These are phyloP conservation scores for Orientallactaga bullata DNA, from an alignment of 2,113 vertebrate species.

Conservation along the genomic window DNA sequence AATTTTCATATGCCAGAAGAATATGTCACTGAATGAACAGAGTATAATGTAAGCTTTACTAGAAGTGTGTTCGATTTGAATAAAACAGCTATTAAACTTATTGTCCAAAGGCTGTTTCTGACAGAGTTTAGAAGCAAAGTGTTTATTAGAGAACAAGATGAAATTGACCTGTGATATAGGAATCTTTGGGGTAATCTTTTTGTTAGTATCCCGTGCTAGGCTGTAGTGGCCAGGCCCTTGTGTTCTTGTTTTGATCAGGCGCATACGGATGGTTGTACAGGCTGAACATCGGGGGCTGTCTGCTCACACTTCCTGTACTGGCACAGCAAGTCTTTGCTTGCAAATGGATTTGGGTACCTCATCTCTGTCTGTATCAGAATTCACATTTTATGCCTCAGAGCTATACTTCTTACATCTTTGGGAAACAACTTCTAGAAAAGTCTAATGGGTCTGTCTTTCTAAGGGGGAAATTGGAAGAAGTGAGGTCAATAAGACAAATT, in stretches of 20 bases:
- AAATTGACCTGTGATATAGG: neutral
- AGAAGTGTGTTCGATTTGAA: conserved; percentile 17
- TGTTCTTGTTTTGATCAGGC: neutral
- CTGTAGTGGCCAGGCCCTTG: neutral
- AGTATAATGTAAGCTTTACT: conserved; percentile 46
- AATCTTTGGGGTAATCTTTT: conserved; percentile 31
- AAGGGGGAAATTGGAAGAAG: neutral
- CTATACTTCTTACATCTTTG: neutral
- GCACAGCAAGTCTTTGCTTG: conserved; percentile 16
- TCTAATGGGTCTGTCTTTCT: neutral
- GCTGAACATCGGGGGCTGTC: neutral
- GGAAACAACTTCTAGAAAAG: neutral
- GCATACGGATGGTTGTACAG: neutral
- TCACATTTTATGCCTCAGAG: neutral
- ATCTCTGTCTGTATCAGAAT: neutral
- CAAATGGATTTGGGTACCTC: neutral
- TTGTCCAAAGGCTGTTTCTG: neutral
- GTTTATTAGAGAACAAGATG: conserved; percentile 11
- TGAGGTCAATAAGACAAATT: neutral
- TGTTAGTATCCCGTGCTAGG: neutral
- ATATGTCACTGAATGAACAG: conserved; percentile 29
- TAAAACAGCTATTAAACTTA: conserved; percentile 43
- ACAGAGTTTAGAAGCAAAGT: conserved; percentile 19
- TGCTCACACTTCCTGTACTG: neutral
- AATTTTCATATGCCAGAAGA: conserved; percentile 49